A percentile compares a stretch with the other conserved stretches of the same genome.
Conservation (phyloP, 2,888 invertebrate species). For the Heliothis peltigera region DNA sequence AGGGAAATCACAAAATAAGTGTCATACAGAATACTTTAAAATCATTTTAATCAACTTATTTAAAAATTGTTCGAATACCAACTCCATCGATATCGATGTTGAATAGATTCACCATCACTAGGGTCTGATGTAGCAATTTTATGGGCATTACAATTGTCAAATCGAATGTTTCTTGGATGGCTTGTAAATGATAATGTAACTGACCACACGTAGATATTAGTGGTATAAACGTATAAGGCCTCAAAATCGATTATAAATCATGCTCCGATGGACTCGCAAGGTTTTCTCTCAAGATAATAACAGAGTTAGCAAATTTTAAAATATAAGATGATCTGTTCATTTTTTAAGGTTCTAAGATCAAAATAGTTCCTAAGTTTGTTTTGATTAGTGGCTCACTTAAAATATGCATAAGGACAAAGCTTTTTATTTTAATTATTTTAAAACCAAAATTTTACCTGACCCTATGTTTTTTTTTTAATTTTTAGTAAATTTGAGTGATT, state of each 20-base stretch:
- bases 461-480: no score
- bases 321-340: no score
- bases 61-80: not conserved
- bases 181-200: constrained; percentile 13
- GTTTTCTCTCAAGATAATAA: constrained; percentile 1
- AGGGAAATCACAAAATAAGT: no score
- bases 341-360: no score
- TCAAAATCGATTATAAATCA: constrained; percentile 8
- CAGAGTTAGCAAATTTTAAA: no score
- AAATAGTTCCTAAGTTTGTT: no score
- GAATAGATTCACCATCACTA: constrained; percentile 17
- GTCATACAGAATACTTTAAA: no score
- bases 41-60: not conserved
- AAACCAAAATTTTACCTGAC: no score
- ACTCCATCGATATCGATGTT: not conserved
- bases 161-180: constrained; percentile 3
- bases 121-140: constrained; percentile 5
- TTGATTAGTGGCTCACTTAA: no score
- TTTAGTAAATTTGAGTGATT: no score
- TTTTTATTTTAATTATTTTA: no score
- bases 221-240: constrained; percentile 4
- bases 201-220: constrained; percentile 4
- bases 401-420: no score
- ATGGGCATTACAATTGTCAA: constrained; percentile 23
- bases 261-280: constrained; percentile 6